phyloP scores from a whole-genome alignment of 2,797 vertebrate genomes.

The Melanotaenia boesemani region DNA sequence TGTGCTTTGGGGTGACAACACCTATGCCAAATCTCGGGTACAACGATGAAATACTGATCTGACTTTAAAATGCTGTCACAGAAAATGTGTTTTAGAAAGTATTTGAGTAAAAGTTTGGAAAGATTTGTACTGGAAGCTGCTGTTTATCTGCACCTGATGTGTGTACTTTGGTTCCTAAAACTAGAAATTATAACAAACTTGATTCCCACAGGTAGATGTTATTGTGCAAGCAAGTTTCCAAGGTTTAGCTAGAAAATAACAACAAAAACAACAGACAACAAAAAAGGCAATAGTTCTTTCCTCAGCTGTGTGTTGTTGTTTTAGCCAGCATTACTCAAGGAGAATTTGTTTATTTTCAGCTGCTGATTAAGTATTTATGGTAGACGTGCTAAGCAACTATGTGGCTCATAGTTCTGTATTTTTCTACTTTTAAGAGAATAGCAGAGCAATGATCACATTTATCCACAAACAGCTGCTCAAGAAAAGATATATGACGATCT shows the following conservation, averaged over 20 bases:
- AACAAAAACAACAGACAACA: too few species aligned
- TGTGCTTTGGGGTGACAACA: constrained; percentile 88
- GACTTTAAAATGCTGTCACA: not conserved
- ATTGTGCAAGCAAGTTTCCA: not conserved
- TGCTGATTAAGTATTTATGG: constrained; percentile 3
- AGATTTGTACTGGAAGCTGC: not conserved
- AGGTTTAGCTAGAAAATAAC: not conserved
- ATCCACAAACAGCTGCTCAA: not conserved
- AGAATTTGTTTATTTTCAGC: constrained; percentile 1
- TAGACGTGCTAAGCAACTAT: not conserved
- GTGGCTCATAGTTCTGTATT: not conserved
- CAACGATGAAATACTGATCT: not conserved
- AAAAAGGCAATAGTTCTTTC: not conserved
- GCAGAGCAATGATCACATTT: not conserved
- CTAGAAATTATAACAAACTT: not conserved
- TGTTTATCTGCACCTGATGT: not conserved
- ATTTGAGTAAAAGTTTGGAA: not conserved
- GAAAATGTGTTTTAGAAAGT: not conserved
- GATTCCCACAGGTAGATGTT: not conserved
- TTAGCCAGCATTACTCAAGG: constrained; percentile 5
- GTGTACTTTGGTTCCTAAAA: not conserved
- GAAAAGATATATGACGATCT: not conserved
- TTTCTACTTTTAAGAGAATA: not conserved
- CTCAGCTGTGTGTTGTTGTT: constrained; percentile 7
- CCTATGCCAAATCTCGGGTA: constrained; percentile 85